Conservation (phyloP, 2,888 invertebrate species). For the Brachylomia viminalis region DNA sequence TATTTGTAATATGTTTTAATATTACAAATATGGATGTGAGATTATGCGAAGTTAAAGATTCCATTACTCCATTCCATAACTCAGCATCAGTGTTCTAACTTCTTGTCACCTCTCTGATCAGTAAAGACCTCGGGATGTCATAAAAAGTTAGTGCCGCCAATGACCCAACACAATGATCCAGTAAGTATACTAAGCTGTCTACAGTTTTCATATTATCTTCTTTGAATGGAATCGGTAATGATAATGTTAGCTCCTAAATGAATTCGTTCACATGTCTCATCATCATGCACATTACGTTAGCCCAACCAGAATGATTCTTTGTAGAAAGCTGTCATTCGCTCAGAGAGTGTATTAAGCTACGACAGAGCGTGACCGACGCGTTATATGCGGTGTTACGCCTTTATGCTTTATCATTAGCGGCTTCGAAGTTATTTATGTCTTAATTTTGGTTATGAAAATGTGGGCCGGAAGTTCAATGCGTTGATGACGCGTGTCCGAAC, state of each 20-base stretch:
- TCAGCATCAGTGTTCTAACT: neutral
- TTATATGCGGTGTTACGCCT: constrained; percentile 84
- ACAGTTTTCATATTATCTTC: neutral
- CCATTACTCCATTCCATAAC: neutral
- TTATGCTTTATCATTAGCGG: constrained; percentile 79
- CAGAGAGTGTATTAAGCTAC: constrained; percentile 73
- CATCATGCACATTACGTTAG: constrained; percentile 73
- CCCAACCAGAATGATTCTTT: constrained; percentile 70
- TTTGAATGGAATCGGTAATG: constrained; percentile 46
- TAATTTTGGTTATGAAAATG: constrained; percentile 84
- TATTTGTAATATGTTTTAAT: too few relatives aligned
- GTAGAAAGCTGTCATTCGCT: constrained; percentile 78
- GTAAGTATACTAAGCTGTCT: too few relatives aligned
- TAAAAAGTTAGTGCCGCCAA: neutral
- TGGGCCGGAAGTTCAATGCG: constrained; percentile 78
- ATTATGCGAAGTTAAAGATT: neutral
- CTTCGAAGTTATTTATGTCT: constrained; percentile 86
- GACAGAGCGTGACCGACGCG: constrained; percentile 84
- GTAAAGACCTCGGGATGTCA: neutral
- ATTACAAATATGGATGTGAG: neutral
- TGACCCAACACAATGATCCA: neutral
- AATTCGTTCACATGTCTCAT: constrained; percentile 81
- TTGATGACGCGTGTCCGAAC: constrained; percentile 75
- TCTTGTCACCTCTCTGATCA: neutral
- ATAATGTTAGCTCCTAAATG: constrained; percentile 69